phyloP scores from a whole-genome alignment of 2,888 invertebrate species.

The Caradrina clavipalpis region DNA sequence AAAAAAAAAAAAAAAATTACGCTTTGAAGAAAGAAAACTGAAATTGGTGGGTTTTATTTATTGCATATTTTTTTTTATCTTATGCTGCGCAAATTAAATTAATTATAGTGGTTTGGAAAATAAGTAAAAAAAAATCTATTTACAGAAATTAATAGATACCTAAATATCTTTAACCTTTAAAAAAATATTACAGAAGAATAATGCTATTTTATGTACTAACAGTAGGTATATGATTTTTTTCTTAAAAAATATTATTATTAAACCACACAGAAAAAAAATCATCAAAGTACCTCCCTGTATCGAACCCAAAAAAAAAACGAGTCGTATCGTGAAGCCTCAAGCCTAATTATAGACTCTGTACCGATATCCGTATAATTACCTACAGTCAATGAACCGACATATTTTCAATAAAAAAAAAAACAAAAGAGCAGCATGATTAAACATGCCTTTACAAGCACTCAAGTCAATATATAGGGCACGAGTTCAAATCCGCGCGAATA shows the following conservation, averaged over 20 bases:
- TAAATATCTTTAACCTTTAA: too few species aligned
- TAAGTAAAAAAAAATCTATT: too few species aligned
- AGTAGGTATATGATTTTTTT: too few species aligned
- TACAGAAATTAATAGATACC: too few species aligned
- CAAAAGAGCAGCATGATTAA: slow-evolving; percentile 44
- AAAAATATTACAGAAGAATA: too few species aligned
- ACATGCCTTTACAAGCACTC: slow-evolving; percentile 43
- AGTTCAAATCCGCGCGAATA: slow-evolving; percentile 84
- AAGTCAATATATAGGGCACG: slow-evolving; percentile 76
- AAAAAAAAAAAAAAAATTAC: too few species aligned
- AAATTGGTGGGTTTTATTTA: neutral
- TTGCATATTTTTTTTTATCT: neutral
- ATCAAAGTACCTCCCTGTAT: neutral
- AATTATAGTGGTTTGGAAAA: too few species aligned
- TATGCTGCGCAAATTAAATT: too few species aligned
- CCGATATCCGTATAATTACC: neutral
- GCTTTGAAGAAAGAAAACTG: neutral
- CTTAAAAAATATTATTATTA: too few species aligned
- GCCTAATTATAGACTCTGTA: neutral
- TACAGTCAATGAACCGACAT: slow-evolving; percentile 15
- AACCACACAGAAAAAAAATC: neutral
- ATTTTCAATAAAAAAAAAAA: slow-evolving; percentile 24
- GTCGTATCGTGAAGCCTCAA: neutral
- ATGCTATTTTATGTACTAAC: too few species aligned
- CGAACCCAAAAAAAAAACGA: neutral